Percentiles rank a stretch among this genome's conserved stretches.
Evolutionary conservation across 1,140 invertebrate species (phyloP).

Genomic region (Oncopeltus fasciatus): DNA sequence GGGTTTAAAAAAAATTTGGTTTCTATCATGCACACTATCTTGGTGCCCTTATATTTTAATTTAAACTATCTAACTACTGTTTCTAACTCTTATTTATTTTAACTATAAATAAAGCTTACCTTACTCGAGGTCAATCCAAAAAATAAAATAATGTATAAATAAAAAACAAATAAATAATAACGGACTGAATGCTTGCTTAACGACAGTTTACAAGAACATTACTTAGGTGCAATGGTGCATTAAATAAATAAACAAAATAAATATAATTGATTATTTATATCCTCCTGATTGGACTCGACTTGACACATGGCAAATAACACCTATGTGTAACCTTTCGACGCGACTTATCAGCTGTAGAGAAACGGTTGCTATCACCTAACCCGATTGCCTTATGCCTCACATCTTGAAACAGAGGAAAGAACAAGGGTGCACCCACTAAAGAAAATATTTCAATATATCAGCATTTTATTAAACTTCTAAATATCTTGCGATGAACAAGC

Average conservation of each 20-base stretch:
- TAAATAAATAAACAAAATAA: not conserved
- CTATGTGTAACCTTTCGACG: no score
- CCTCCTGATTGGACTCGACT: no score
- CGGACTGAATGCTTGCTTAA: not conserved
- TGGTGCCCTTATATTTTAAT: constrained; percentile 5
- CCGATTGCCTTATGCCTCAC: no score
- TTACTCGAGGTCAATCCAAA: constrained; percentile 2
- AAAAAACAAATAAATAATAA: not conserved
- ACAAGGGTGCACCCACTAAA: no score
- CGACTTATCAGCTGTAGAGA: no score
- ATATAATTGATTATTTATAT: no score
- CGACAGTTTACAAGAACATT: constrained; percentile 1
- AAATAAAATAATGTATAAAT: not conserved
- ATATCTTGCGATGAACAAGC: no score
- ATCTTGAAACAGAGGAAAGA: no score
- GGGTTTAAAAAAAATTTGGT: constrained; percentile 6
- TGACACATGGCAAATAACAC: no score
- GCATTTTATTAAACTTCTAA: no score
- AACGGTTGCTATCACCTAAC: no score
- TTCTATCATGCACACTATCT: constrained; percentile 4
- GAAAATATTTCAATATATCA: no score
- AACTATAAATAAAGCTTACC: not conserved
- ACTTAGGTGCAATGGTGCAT: constrained; percentile 2
- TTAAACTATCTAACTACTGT: constrained; percentile 4
- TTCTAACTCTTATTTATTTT: not conserved